These are phyloP conservation scores for Chromis chromis DNA, from an alignment of 2,797 vertebrate species.

Conservation along the genomic window DNA sequence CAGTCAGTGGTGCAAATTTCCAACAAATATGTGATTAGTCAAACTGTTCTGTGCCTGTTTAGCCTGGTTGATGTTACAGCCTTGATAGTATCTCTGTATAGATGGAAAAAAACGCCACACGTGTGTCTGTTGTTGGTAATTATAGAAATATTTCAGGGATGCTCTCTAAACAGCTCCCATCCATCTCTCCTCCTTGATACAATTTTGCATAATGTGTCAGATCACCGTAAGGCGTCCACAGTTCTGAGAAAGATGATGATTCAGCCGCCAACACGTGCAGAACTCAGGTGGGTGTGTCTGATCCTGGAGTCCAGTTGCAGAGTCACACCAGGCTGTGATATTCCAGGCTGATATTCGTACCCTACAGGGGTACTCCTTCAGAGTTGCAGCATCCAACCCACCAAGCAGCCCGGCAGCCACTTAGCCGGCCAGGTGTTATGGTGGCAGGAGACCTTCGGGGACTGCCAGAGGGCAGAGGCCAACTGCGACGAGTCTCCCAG, in stretches of 20 bases:
- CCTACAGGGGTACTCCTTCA: conserved; percentile 24
- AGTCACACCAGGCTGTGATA: conserved; percentile 83
- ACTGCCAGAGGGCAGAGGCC: conserved; percentile 41
- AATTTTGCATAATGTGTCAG: conserved; percentile 47
- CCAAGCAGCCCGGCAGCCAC: conserved; percentile 52
- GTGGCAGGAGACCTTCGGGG: conserved; percentile 58
- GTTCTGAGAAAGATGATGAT: conserved; percentile 59
- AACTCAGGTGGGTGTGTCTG: conserved; percentile 39
- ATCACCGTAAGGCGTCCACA: conserved; percentile 41
- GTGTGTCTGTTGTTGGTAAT: conserved; percentile 35
- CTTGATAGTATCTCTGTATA: background rate
- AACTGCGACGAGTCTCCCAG: conserved; percentile 37
- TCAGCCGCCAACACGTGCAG: conserved; percentile 55
- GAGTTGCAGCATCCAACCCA: conserved; percentile 1
- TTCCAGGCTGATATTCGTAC: conserved; percentile 73
- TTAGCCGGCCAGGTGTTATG: conserved; percentile 70
- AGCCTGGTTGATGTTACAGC: background rate
- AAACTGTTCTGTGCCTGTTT: background rate
- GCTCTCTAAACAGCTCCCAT: conserved; percentile 51
- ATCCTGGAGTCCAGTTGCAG: conserved; percentile 56
- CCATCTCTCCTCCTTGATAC: conserved; percentile 29
- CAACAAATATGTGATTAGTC: background rate
- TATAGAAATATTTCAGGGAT: conserved; percentile 61
- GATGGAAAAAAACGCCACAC: conserved; percentile 16
- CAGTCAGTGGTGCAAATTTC: too few species aligned